Percentiles rank a stretch among this genome's conserved stretches.
Evolutionary conservation across 2,113 vertebrate species (phyloP).

Genomic region (Phalacrocorax pelagicus): DNA sequence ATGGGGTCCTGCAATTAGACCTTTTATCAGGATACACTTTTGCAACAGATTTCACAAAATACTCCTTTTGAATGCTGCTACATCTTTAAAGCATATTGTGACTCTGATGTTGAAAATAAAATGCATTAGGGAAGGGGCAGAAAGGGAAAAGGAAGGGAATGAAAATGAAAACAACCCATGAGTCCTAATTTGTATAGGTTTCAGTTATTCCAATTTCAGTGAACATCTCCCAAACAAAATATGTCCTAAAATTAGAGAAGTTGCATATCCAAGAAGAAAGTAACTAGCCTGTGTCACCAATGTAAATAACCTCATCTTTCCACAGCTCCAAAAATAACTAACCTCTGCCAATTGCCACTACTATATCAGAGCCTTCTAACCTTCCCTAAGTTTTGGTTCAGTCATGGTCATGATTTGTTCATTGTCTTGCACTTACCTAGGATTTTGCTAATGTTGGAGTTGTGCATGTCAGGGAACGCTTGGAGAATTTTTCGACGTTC

Average conservation of each 20-base stretch:
- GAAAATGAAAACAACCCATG: not conserved
- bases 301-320: not conserved
- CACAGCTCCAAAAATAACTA: not conserved
- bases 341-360: not conserved
- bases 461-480: slow-evolving; percentile 99
- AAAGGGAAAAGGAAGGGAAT: not conserved
- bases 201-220: not conserved
- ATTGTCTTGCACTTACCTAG: slow-evolving; percentile 81
- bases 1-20: not conserved
- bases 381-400: not conserved
- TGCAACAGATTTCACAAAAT: not conserved
- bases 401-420: no score
- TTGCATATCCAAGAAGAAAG: not conserved
- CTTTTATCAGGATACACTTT: not conserved
- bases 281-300: not conserved
- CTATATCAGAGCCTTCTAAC: not conserved
- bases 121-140: not conserved
- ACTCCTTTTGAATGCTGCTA: not conserved
- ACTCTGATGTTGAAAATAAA: not conserved
- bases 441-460: slow-evolving; percentile 99
- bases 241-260: not conserved
- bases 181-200: not conserved
- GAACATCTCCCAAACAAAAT: not conserved
- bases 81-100: not conserved
- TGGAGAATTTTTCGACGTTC: slow-evolving; percentile 98